Evolutionary conservation across 1,140 invertebrate genomes (phyloP).

Genomic region (Carposina sasakii): DNA sequence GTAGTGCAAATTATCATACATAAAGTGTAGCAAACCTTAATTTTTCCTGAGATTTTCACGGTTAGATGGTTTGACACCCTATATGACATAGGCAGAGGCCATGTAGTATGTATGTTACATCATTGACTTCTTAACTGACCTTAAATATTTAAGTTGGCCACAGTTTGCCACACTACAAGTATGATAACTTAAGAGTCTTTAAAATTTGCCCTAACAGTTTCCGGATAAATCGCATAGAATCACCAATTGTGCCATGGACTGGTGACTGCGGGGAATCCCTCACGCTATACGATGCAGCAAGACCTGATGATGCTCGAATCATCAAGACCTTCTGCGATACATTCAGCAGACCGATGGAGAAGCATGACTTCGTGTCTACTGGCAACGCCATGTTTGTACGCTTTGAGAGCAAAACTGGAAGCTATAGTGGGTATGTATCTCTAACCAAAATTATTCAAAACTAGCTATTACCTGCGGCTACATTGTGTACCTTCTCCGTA

Average conservation of each 20-base stretch:
- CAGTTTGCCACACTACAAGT: slow-evolving; percentile 1
- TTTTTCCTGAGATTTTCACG: no score
- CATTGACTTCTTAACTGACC: no score
- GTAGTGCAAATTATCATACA: no score
- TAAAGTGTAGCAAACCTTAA: no score
- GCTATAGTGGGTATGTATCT: slow-evolving; percentile 83
- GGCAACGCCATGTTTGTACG: slow-evolving; percentile 88
- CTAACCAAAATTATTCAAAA: no score
- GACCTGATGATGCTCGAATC: slow-evolving; percentile 88
- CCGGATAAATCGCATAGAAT: slow-evolving; percentile 90
- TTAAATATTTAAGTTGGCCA: no score
- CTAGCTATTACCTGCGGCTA: no score
- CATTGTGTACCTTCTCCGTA: no score
- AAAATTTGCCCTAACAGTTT: slow-evolving; percentile 77
- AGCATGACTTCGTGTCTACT: slow-evolving; percentile 91
- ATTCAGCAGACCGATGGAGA: slow-evolving; percentile 92
- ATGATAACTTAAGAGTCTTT: background rate
- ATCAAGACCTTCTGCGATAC: slow-evolving; percentile 95
- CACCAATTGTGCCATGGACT: slow-evolving; percentile 87
- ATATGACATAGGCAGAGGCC: no score
- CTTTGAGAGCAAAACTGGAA: slow-evolving; percentile 93
- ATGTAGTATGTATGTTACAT: no score
- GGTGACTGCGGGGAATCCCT: slow-evolving; percentile 92
- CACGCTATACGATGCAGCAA: slow-evolving; percentile 88
- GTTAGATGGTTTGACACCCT: no score